These are phyloP conservation scores for Margaritifera margaritifera DNA, from an alignment of 2,888 invertebrate species.

Conservation along the genomic window DNA sequence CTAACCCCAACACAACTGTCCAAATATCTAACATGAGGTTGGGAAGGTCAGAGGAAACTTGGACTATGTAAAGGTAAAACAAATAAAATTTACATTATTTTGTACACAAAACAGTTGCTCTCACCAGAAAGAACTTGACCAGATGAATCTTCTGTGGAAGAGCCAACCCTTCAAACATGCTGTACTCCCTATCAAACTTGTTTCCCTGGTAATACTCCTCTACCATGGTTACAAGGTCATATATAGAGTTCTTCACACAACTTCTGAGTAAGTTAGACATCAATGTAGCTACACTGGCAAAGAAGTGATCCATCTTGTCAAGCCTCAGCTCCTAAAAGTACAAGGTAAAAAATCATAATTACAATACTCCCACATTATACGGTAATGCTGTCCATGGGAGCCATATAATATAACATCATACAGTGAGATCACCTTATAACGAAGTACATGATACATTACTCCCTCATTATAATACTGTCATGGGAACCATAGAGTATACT, in stretches of 20 bases:
- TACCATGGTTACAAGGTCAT: slow-evolving; percentile 67
- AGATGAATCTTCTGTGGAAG: slow-evolving; percentile 60
- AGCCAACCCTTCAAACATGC: slow-evolving; percentile 63
- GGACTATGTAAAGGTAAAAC: too few species aligned
- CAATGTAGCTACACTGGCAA: slow-evolving; percentile 82
- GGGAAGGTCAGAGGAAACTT: too few species aligned
- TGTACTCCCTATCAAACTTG: slow-evolving; percentile 65
- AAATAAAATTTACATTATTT: too few species aligned
- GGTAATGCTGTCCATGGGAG: neutral
- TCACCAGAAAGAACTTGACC: slow-evolving; percentile 67
- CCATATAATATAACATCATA: neutral
- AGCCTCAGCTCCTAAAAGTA: slow-evolving; percentile 62
- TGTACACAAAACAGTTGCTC: slow-evolving; percentile 6
- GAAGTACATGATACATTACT: too few species aligned
- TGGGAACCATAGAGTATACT: neutral
- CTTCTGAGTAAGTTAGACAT: slow-evolving; percentile 84
- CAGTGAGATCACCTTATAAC: too few species aligned
- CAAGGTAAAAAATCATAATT: neutral
- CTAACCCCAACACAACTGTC: too few species aligned
- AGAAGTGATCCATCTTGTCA: slow-evolving; percentile 79
- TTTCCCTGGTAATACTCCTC: slow-evolving; percentile 69
- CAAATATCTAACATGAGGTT: too few species aligned
- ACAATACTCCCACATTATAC: neutral
- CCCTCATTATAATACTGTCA: too few species aligned
- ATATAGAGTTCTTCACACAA: slow-evolving; percentile 67